Evolutionary conservation across 1,140 invertebrate species (phyloP).

Genomic region (Drosophila azteca): DNA sequence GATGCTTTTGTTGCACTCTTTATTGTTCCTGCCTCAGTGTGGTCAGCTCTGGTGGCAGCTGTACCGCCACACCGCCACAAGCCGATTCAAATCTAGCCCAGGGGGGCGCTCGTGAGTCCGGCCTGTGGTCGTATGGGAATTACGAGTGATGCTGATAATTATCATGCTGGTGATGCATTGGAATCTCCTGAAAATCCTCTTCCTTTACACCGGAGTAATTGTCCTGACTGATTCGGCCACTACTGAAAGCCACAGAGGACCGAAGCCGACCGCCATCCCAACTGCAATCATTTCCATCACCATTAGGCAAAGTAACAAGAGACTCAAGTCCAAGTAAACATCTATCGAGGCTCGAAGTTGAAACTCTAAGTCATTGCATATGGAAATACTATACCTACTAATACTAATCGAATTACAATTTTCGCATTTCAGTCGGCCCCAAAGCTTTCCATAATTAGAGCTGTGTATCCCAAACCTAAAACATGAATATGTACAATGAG

Average conservation of each 20-base stretch:
- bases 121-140: background rate
- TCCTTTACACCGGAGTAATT: constrained; percentile 36
- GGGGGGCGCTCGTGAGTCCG: background rate
- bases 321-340: constrained; percentile 20
- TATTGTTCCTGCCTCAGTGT: constrained; percentile 18
- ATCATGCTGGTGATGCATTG: constrained; percentile 46
- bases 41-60: background rate
- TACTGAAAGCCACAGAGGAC: constrained; percentile 28
- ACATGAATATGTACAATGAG: too few species aligned
- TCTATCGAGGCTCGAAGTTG: constrained; percentile 2
- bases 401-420: too few species aligned
- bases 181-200: constrained; percentile 20
- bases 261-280: background rate
- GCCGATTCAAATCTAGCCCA: too few species aligned
- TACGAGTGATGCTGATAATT: constrained; percentile 48
- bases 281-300: constrained; percentile 25
- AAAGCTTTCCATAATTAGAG: too few species aligned
- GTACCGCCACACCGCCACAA: too few species aligned
- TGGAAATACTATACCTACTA: too few species aligned
- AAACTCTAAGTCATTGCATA: constrained; percentile 16
- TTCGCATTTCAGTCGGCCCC: too few species aligned
- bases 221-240: constrained; percentile 56
- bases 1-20: constrained; percentile 5
- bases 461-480: too few species aligned
- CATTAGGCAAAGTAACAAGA: background rate